These are phyloP conservation scores for Nomada goodeniana DNA, from an alignment of 2,888 invertebrate genomes.

Conservation along the genomic window DNA sequence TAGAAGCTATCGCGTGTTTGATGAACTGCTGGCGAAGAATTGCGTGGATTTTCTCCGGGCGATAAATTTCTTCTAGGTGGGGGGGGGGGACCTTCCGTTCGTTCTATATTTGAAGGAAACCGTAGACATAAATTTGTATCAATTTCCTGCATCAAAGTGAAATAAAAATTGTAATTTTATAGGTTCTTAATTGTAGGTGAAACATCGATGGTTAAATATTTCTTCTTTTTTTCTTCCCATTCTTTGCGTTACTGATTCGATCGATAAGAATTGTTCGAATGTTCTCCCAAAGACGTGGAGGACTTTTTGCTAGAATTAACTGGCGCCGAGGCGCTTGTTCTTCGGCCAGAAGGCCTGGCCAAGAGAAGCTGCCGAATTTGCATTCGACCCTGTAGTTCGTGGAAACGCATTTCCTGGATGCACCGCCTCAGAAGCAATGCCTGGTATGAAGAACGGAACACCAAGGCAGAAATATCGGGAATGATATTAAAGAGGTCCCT, in stretches of 20 bases:
- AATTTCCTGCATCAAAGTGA: not conserved
- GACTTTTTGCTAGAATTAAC: constrained; percentile 60
- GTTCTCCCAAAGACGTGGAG: not conserved
- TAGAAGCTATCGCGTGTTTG: constrained; percentile 25
- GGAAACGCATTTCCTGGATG: constrained; percentile 53
- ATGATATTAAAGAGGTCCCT: constrained; percentile 52
- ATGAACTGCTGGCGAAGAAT: constrained; percentile 18
- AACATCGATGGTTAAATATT: not conserved
- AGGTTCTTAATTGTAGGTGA: not conserved
- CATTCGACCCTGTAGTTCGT: constrained; percentile 57
- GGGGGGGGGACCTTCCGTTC: not conserved
- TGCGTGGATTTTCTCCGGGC: constrained; percentile 14
- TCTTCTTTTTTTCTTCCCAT: not conserved
- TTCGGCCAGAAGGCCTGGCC: not conserved
- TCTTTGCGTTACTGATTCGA: not conserved
- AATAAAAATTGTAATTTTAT: too few species aligned
- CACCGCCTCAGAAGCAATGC: constrained; percentile 17
- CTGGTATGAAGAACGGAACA: constrained; percentile 7
- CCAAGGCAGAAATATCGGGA: constrained; percentile 30
- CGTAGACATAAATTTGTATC: not conserved
- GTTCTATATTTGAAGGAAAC: not conserved
- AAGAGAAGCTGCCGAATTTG: constrained; percentile 64
- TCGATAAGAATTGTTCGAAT: constrained; percentile 18
- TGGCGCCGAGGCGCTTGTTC: constrained; percentile 52
- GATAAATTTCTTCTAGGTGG: not conserved